Percentiles rank a stretch among this genome's conserved stretches.
phyloP scores from a whole-genome alignment of 1,140 invertebrate species.

The Papilio polyxenes region DNA sequence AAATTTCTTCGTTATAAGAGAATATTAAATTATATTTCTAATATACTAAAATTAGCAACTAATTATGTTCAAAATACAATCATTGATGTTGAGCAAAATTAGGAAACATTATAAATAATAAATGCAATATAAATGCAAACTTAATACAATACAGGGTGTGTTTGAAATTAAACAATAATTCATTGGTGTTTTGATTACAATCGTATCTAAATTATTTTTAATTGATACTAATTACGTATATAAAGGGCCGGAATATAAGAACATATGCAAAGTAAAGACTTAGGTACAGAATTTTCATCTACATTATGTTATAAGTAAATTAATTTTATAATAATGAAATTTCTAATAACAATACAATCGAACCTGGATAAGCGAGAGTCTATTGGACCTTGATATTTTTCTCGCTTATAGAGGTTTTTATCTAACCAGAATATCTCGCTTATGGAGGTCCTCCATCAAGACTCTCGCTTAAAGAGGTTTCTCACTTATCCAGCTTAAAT shows the following conservation, averaged over 20 bases:
- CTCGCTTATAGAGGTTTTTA: too few relatives aligned
- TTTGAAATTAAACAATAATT: constrained; percentile 54
- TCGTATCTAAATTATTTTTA: constrained; percentile 52
- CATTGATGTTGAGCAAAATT: constrained; percentile 65
- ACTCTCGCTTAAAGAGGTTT: too few relatives aligned
- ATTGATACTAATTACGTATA: constrained; percentile 27
- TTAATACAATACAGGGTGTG: constrained; percentile 40
- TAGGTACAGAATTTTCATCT: constrained; percentile 11
- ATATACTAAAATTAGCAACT: constrained; percentile 39
- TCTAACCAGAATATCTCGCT: too few relatives aligned
- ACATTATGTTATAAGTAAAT: constrained; percentile 7
- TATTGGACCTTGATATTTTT: too few relatives aligned
- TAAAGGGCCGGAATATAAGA: constrained; percentile 12
- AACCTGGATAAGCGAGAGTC: too few relatives aligned
- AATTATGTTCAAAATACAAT: constrained; percentile 42
- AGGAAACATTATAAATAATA: constrained; percentile 51
- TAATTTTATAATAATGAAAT: not conserved
- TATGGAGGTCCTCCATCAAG: too few relatives aligned
- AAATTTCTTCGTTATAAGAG: constrained; percentile 29
- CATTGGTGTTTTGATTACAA: constrained; percentile 66
- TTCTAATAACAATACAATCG: too few relatives aligned
- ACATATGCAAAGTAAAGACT: not conserved
- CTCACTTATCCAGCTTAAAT: too few relatives aligned
- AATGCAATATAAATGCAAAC: constrained; percentile 63
- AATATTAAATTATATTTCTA: constrained; percentile 41